Conservation (phyloP, 2,797 vertebrate genomes). For the Synanceia verrucosa region DNA sequence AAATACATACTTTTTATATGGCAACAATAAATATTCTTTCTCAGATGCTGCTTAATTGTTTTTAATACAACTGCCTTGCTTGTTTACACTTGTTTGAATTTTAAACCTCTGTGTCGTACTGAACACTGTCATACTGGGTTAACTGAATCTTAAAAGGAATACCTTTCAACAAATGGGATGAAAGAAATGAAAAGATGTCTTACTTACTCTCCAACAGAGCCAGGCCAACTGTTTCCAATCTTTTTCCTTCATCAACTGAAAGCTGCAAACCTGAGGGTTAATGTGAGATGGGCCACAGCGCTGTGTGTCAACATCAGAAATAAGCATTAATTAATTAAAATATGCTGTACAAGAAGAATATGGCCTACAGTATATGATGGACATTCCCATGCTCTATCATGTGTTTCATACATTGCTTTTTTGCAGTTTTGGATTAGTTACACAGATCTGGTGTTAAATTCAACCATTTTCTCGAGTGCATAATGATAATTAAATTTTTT, state of each 20-base stretch:
- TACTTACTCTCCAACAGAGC: too few relatives aligned
- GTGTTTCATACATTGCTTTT: not conserved
- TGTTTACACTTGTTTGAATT: not conserved
- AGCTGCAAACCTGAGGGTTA: not conserved
- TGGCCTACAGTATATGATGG: not conserved
- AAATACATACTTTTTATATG: slow-evolving; percentile 31
- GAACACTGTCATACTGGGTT: too few relatives aligned
- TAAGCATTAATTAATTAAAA: not conserved
- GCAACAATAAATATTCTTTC: slow-evolving; percentile 43
- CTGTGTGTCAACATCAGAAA: not conserved
- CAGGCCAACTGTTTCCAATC: too few relatives aligned
- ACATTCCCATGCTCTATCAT: not conserved
- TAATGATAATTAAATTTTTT: not conserved
- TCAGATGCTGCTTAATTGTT: not conserved
- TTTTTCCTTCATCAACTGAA: not conserved
- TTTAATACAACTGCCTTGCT: not conserved
- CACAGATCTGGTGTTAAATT: not conserved
- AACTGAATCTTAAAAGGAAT: too few relatives aligned
- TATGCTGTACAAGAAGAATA: not conserved
- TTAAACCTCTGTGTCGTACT: not conserved
- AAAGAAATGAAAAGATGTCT: too few relatives aligned
- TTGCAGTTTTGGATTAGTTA: not conserved
- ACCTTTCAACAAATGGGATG: too few relatives aligned
- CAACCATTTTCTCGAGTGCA: not conserved
- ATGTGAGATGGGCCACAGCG: not conserved